phyloP scores from a whole-genome alignment of 2,113 vertebrate genomes.

The Myrmecophaga tridactyla region DNA sequence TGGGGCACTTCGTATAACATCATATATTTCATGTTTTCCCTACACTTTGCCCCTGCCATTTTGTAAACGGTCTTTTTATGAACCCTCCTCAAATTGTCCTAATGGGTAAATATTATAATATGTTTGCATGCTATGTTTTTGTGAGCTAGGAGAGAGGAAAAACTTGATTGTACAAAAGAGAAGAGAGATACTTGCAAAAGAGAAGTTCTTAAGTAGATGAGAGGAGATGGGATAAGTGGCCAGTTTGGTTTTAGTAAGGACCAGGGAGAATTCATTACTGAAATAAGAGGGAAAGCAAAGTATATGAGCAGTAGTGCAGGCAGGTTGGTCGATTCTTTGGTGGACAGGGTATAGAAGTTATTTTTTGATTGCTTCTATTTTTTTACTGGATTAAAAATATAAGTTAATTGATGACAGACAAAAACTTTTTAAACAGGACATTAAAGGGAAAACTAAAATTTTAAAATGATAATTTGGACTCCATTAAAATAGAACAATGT shows the following conservation, averaged over 20 bases:
- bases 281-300: background rate
- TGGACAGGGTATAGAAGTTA: background rate
- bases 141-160: background rate
- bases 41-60: background rate
- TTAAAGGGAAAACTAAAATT: background rate
- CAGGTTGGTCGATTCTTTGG: background rate
- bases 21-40: background rate
- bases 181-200: background rate
- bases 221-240: background rate
- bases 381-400: background rate
- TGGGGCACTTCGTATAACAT: background rate
- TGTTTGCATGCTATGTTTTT: background rate
- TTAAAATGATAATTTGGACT: background rate
- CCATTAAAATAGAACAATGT: background rate
- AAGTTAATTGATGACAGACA: background rate
- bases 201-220: background rate
- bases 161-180: background rate
- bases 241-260: background rate
- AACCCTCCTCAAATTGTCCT: background rate
- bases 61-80: background rate
- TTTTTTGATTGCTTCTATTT: background rate
- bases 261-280: background rate
- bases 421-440: background rate
- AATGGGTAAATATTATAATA: background rate
- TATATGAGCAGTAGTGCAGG: background rate